Evolutionary conservation across 2,113 vertebrate species (phyloP).

Genomic region (Poeciliopsis turrubarensis): DNA sequence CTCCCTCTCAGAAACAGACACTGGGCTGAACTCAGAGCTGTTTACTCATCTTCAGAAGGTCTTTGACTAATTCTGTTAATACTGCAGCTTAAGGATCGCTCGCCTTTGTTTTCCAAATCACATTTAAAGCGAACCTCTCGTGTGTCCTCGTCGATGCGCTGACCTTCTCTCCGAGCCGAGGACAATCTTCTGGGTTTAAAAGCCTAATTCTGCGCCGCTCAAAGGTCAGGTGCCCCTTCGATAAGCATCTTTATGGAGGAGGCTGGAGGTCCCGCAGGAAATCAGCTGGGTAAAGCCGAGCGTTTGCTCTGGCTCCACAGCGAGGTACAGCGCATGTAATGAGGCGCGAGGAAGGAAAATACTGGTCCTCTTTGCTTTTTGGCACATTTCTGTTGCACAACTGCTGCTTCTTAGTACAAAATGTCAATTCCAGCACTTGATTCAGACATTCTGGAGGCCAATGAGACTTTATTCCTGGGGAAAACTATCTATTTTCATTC

Average conservation of each 20-base stretch:
- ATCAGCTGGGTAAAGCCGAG: slow-evolving; percentile 31
- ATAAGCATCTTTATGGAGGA: slow-evolving; percentile 58
- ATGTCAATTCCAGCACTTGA: background rate
- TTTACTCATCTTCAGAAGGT: slow-evolving; percentile 17
- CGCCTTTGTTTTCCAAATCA: slow-evolving; percentile 6
- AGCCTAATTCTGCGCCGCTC: slow-evolving; percentile 38
- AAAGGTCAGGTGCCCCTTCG: slow-evolving; percentile 63
- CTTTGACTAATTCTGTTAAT: slow-evolving; percentile 21
- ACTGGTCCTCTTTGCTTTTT: slow-evolving; percentile 42
- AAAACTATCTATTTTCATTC: background rate
- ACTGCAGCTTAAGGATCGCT: slow-evolving; percentile 14
- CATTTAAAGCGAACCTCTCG: background rate
- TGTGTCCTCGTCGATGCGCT: slow-evolving; percentile 11
- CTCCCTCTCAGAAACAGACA: background rate
- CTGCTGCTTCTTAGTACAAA: slow-evolving; percentile 22
- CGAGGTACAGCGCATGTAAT: slow-evolving; percentile 11
- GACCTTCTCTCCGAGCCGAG: slow-evolving; percentile 53
- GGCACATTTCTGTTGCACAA: slow-evolving; percentile 37
- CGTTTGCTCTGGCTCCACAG: slow-evolving; percentile 3
- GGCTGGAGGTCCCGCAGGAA: slow-evolving; percentile 48
- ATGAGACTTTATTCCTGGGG: background rate
- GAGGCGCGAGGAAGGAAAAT: slow-evolving; percentile 28
- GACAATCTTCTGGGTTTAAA: slow-evolving; percentile 48
- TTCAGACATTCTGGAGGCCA: background rate
- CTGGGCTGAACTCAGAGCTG: slow-evolving; percentile 8